Conservation (phyloP, 2,797 vertebrate genomes). For the Argya squamiceps region DNA sequence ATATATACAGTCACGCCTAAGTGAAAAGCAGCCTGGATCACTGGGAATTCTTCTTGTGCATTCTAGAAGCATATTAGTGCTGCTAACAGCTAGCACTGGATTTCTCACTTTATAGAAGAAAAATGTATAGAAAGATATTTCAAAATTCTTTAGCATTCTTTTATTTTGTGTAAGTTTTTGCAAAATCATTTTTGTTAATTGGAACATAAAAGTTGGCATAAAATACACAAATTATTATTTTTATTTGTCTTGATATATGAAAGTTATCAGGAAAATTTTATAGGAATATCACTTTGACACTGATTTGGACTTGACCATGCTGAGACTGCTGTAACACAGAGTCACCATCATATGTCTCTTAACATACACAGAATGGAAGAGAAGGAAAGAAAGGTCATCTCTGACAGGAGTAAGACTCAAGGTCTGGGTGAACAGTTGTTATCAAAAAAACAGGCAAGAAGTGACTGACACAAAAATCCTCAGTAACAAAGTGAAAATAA, state of each 20-base stretch:
- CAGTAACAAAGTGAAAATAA: not conserved
- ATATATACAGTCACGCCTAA: not conserved
- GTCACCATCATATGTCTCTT: not conserved
- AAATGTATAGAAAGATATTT: not conserved
- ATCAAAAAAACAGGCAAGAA: not conserved
- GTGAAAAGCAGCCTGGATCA: not conserved
- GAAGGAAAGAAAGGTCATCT: not conserved
- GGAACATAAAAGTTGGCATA: not conserved
- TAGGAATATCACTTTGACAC: not conserved
- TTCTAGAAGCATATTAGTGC: not conserved
- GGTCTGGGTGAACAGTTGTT: not conserved
- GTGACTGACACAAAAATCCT: not conserved
- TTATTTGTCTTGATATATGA: not conserved
- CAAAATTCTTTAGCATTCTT: not conserved
- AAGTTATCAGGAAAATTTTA: not conserved
- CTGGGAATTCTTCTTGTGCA: not conserved
- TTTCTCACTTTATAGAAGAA: not conserved
- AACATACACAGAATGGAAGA: not conserved
- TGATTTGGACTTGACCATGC: not conserved
- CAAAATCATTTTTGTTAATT: not conserved
- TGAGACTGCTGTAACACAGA: not conserved
- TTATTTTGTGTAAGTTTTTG: not conserved
- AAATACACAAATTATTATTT: not conserved
- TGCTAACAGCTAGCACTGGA: not conserved
- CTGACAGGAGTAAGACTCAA: not conserved